Evolutionary conservation across 2,113 vertebrate species (phyloP).

Genomic region (Seriola quinqueradiata): DNA sequence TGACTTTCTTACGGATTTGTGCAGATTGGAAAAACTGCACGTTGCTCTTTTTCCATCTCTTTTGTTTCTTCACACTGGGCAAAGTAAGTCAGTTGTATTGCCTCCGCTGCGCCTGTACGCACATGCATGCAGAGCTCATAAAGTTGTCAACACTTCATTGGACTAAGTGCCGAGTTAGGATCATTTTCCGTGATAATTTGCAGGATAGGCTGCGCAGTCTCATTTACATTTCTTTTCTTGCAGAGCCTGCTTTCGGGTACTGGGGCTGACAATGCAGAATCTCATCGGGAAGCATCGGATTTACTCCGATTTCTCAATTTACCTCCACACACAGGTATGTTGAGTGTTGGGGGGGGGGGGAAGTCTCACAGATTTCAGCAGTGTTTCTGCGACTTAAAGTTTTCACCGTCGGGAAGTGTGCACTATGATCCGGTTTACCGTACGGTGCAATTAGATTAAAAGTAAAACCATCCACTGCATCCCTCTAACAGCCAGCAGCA

Average conservation of each 20-base stretch:
- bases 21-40: constrained; percentile 41
- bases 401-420: background rate
- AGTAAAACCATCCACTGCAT: background rate
- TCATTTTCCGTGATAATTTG: constrained; percentile 23
- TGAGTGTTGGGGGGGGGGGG: background rate
- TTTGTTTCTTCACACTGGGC: constrained; percentile 58
- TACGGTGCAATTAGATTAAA: background rate
- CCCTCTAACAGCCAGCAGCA: constrained; percentile 18
- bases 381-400: background rate
- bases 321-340: constrained; percentile 79
- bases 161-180: background rate
- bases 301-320: constrained; percentile 76
- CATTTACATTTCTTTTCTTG: constrained; percentile 6
- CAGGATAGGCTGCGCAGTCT: background rate
- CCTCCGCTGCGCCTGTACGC: constrained; percentile 7
- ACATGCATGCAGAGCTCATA: constrained; percentile 37
- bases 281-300: constrained; percentile 35
- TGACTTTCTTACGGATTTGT: constrained; percentile 50
- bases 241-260: constrained; percentile 54
- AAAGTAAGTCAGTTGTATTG: constrained; percentile 68
- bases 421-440: too few species aligned
- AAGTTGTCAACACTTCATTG: constrained; percentile 36
- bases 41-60: constrained; percentile 59
- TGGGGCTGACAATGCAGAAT: constrained; percentile 31
- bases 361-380: too few species aligned